Percentiles rank a stretch among this genome's conserved stretches.
These are phyloP conservation scores for Semnornis frantzii DNA, from an alignment of 2,113 vertebrate genomes.

Conservation along the genomic window DNA sequence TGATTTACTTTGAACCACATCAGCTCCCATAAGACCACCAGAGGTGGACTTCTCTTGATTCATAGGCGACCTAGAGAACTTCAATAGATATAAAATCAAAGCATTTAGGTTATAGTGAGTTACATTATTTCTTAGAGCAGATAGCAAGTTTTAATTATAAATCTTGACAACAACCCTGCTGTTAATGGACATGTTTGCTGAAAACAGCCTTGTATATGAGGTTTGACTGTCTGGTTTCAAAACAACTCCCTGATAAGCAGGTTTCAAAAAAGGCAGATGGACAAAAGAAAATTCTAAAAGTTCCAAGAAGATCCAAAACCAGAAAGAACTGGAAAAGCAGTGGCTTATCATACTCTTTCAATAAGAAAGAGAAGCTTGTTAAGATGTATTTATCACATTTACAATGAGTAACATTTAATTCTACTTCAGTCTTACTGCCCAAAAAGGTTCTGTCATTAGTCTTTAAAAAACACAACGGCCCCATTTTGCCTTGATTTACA, in stretches of 20 bases:
- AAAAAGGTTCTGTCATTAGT: not conserved
- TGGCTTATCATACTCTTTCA: not conserved
- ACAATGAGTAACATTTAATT: not conserved
- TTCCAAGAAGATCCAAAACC: not conserved
- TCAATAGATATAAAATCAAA: not conserved
- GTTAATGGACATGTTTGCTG: not conserved
- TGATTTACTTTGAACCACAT: not conserved
- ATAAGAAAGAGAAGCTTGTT: not conserved
- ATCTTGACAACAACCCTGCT: not conserved
- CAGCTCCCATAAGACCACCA: not conserved
- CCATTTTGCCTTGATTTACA: not conserved
- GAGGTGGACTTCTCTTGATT: not conserved
- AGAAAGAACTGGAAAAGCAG: not conserved
- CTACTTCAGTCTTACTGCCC: not conserved
- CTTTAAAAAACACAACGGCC: not conserved
- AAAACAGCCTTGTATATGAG: not conserved
- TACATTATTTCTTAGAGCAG: not conserved
- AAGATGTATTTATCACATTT: not conserved
- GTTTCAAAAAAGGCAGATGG: not conserved
- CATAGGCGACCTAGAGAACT: not conserved
- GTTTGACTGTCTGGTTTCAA: not conserved
- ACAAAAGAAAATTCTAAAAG: not conserved
- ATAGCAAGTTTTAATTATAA: not conserved
- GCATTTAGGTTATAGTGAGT: not conserved
- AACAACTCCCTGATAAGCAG: not conserved